Base-by-base conservation (phyloP, 2,113 vertebrate genomes). In the Aix galericulata region DNA sequence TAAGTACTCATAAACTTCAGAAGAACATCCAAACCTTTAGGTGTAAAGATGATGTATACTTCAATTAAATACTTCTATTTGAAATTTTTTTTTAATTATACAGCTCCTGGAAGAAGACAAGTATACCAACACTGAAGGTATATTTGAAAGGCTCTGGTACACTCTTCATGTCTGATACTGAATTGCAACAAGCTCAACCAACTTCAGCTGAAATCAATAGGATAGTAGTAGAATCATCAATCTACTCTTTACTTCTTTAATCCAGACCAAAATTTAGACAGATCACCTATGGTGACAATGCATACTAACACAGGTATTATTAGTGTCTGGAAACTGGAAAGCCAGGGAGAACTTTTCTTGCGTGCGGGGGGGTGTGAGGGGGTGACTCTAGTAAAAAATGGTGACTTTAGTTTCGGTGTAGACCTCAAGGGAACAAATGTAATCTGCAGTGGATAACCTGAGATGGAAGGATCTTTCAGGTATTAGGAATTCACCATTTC, bases 141-240 rank as follows among this genome's bases (percentile, higher is more conserved):
- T 82, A 32, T 87, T 85, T 94, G 82, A 82, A 82, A 95, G 26
- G 22, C 9, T 34, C 32, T 29, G 42, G 32, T 77, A 48, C 20
- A 44, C 34, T 53, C 68, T 77, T 93, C 42, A 32, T 67, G 32
- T 34, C 34, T 32, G 40, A 68, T 40, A 59, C 60, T 71, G 46
- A 83, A 80, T 52, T 63, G 76, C 69, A 83, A 36, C 42, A 91
- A 83, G 34, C 60, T 83, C 76, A 71, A 83, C 60, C 76, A 81
- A 77, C 64, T 81, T 85, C 72, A 71, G 13, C n/a, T 93, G 80
- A 94, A 95, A 94, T 94, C 90, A 90, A 90, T 95, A 75, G 34
- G 52, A 53, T 10, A 71, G 59, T 60, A 88, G 60, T 48, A 59
- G 20, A 80, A 60, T 78, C 59, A 88, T 94, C 88, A 95, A 86